Conservation (phyloP, 2,888 invertebrate species). For the Hypena proboscidalis region DNA sequence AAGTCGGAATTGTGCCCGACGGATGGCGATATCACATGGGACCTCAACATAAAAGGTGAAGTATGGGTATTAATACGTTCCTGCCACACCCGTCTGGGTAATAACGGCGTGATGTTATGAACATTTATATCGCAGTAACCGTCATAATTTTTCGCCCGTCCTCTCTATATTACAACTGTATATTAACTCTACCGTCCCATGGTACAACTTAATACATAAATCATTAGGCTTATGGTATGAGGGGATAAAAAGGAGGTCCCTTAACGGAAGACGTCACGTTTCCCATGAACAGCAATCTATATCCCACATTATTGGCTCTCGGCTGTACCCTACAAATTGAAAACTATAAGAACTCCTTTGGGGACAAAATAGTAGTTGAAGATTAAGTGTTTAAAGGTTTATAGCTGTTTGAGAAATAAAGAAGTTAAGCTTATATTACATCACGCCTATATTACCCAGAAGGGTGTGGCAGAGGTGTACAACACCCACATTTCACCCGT, state of each 20-base stretch:
- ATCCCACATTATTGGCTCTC: slow-evolving; percentile 21
- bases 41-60: no score
- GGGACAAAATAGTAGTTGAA: slow-evolving; percentile 1
- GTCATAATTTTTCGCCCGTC: background rate
- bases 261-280: slow-evolving; percentile 18
- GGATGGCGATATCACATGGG: no score
- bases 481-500: no score
- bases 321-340: slow-evolving; percentile 16
- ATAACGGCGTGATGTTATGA: no score
- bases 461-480: no score
- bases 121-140: no score
- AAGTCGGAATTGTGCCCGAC: no score
- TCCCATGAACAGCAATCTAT: slow-evolving; percentile 26
- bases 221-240: slow-evolving; percentile 32
- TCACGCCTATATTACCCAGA: no score
- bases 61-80: no score
- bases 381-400: slow-evolving; percentile 1
- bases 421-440: no score
- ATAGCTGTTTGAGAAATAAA: background rate
- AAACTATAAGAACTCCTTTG: slow-evolving; percentile 17
- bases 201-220: slow-evolving; percentile 25
- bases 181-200: background rate
- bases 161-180: background rate
- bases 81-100: no score
- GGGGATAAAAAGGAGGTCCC: slow-evolving; percentile 28